Conservation (phyloP, 1,140 invertebrate genomes). For the Gerris buenoi region DNA sequence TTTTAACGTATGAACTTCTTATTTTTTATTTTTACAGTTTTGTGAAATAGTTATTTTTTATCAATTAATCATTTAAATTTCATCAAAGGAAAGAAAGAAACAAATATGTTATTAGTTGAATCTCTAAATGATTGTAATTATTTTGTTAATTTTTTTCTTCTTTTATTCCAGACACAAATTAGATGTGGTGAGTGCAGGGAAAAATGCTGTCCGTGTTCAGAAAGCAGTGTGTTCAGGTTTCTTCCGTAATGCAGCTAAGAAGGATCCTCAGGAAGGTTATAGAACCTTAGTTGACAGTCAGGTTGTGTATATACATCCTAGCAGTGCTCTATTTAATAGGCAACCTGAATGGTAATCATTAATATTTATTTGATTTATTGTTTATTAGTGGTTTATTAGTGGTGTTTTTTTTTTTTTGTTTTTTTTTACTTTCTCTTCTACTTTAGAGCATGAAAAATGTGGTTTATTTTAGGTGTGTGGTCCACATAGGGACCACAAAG, state of each 20-base stretch:
- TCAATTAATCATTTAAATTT: neutral
- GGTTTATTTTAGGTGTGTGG: too few relatives aligned
- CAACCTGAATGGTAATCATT: slow-evolving; percentile 99
- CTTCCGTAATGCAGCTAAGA: slow-evolving; percentile 96
- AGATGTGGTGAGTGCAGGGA: slow-evolving; percentile 90
- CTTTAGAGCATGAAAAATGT: too few relatives aligned
- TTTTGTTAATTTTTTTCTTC: too few relatives aligned
- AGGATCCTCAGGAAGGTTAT: slow-evolving; percentile 98
- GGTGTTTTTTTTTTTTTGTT: too few relatives aligned
- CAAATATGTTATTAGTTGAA: neutral
- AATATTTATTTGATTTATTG: too few relatives aligned
- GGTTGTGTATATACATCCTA: slow-evolving; percentile 98
- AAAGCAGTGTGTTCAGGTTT: slow-evolving; percentile 98
- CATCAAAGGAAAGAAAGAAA: neutral
- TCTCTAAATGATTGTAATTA: neutral
- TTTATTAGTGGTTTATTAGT: too few relatives aligned
- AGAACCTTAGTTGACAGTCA: slow-evolving; percentile 93
- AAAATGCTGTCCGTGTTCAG: slow-evolving; percentile 87
- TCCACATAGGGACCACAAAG: too few relatives aligned
- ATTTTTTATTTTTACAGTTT: too few relatives aligned
- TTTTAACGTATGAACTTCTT: too few relatives aligned
- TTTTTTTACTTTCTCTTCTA: too few relatives aligned
- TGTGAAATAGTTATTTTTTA: too few relatives aligned
- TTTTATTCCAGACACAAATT: slow-evolving; percentile 66
- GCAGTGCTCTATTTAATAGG: slow-evolving; percentile 89